Conservation (phyloP, 2,888 invertebrate genomes). For the Napeogenes inachia region DNA sequence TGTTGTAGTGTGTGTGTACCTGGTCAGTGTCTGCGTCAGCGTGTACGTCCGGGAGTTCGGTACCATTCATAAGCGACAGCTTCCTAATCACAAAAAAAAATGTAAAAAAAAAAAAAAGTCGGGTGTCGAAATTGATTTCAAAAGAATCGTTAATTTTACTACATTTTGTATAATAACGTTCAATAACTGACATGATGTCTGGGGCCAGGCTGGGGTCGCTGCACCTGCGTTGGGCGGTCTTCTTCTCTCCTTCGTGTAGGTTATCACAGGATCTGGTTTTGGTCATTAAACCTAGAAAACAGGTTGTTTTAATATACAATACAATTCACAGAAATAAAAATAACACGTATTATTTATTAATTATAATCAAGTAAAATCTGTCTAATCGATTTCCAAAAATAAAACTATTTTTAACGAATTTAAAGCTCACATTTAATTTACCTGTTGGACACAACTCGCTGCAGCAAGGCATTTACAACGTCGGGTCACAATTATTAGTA, state of each 20-base stretch:
- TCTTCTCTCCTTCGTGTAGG: slow-evolving; percentile 80
- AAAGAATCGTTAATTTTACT: too few species aligned
- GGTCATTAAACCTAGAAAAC: slow-evolving; percentile 78
- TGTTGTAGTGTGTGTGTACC: slow-evolving; percentile 7
- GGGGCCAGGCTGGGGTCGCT: slow-evolving; percentile 91
- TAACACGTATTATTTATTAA: too few species aligned
- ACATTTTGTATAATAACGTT: background rate
- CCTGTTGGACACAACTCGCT: too few species aligned
- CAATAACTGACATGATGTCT: slow-evolving; percentile 79
- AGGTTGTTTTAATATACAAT: slow-evolving; percentile 12
- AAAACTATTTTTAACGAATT: too few species aligned
- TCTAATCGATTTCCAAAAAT: too few species aligned
- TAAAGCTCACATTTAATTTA: too few species aligned
- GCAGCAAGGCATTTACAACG: too few species aligned
- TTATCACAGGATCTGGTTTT: slow-evolving; percentile 93
- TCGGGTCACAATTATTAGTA: too few species aligned
- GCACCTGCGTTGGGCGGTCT: slow-evolving; percentile 81
- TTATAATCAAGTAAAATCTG: too few species aligned
- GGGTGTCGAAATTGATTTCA: background rate
- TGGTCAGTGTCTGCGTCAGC: slow-evolving; percentile 32
- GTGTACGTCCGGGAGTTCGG: slow-evolving; percentile 26
- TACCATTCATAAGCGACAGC: slow-evolving; percentile 46
- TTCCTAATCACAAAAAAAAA: slow-evolving; percentile 45
- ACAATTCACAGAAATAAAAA: too few species aligned
- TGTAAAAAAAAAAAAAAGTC: background rate